A percentile compares a stretch with the other conserved stretches of the same genome.
Conservation (phyloP, 2,113 vertebrate species). For the Eidolon helvum region DNA sequence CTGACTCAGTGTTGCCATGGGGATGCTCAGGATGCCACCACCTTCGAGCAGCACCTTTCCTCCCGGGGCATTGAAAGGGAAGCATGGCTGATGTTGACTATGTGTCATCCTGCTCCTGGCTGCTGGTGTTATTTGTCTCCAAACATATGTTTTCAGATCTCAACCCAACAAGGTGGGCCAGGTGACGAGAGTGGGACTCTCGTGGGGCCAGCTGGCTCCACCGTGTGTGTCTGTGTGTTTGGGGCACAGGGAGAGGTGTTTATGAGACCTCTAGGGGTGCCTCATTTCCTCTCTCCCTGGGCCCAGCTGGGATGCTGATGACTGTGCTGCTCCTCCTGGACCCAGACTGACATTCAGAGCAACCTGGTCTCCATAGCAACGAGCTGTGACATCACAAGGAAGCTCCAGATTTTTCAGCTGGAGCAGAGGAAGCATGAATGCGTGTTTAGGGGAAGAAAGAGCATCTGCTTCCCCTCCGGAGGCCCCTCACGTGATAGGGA, state of each 20-base stretch:
- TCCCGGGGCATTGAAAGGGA: not conserved
- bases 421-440: not conserved
- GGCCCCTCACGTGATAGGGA: not conserved
- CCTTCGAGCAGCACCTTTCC: not conserved
- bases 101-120: not conserved
- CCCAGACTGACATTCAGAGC: constrained; percentile 42
- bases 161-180: not conserved
- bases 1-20: constrained; percentile 39
- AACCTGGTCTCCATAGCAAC: constrained; percentile 76
- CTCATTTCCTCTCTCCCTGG: not conserved
- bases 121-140: not conserved
- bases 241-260: not conserved
- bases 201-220: not conserved
- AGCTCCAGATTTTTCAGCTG: not conserved
- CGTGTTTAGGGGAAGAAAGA: not conserved
- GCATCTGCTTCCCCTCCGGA: not conserved
- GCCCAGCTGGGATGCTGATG: not conserved
- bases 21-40: not conserved
- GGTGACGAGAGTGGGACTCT: not conserved
- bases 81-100: not conserved
- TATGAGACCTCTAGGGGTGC: rapidly evolving
- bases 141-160: not conserved
- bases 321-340: not conserved
- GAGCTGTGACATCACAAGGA: constrained; percentile 46
- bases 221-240: not conserved